A percentile compares a stretch with the other conserved stretches of the same genome.
Evolutionary conservation across 2,797 vertebrate species (phyloP).

Genomic region (Gambusia yucatana): DNA sequence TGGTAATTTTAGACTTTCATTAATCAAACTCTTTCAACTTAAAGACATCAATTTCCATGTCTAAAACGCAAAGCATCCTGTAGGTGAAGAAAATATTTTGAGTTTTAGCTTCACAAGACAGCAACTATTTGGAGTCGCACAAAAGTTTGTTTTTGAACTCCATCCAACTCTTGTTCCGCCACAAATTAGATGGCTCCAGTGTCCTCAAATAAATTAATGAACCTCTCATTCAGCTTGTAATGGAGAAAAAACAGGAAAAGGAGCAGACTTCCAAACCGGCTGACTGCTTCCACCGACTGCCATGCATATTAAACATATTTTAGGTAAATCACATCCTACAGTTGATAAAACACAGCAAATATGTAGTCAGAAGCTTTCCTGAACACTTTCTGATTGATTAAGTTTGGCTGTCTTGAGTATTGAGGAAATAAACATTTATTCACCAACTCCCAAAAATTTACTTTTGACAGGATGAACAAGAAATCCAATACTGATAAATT

Average conservation of each 20-base stretch:
- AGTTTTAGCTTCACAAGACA: not conserved
- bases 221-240: slow-evolving; percentile 6
- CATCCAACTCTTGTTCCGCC: not conserved
- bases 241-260: not conserved
- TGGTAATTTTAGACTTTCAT: not conserved
- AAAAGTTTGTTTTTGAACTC: not conserved
- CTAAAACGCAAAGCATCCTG: not conserved
- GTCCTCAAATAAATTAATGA: slow-evolving; percentile 11
- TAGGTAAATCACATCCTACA: not conserved
- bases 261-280: not conserved
- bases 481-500: no score
- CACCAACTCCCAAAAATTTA: no score
- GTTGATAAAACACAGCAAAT: not conserved
- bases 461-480: no score
- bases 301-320: not conserved
- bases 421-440: no score
- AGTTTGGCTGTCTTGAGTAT: not conserved
- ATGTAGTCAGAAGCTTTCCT: not conserved
- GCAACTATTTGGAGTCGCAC: not conserved
- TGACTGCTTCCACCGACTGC: not conserved
- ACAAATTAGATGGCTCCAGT: not conserved
- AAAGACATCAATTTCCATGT: not conserved
- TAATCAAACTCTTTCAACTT: not conserved
- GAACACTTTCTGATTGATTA: no score
- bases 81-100: not conserved